Evolutionary conservation across 53 echinoderm and acorn worm genomes (phyloP), one percentile per base, ranked within the genome.

Genomic region (Hippasteria phrygiana): DNA sequence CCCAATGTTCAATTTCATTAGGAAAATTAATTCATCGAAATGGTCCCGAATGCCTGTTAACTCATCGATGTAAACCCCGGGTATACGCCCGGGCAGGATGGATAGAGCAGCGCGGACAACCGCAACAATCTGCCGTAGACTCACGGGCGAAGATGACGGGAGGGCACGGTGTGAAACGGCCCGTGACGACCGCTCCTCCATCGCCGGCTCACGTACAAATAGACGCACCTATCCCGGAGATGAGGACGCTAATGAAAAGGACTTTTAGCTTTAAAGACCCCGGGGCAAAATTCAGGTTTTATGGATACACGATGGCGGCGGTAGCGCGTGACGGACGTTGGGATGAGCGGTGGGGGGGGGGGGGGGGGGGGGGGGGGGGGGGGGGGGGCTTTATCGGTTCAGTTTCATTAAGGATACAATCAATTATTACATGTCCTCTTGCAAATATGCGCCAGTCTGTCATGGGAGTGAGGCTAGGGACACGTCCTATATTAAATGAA

Each of bases 261-360:
- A 26, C 38, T 41, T 55, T 66, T 35, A 11, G 46, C 6, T 22
- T 22, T 4, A 3, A 1, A 0, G 13, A 36, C 33, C 67, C 67
- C 32, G 67, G 34, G 67, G 55, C 59, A 36, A 34, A 3, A 16
- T 0, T 18, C 27, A 27, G 18, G 56, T n/a, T 53, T 54, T 72
- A 39, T 78, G 56, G 38, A 38, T 1, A 78, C 55, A 78, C 20
- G 20, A 62, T 59, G 62, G 55, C 78, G 14, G 59, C 56, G 29
- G 78, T 26, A 41, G 78, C 59, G 78, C 78, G 56, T 78, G 78
- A 78, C 78, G 62, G 56, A 59, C 76, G 76, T 76, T 16, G 50
- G 29, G 50, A 50, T 18, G 78, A 78, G 12, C n/a, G 16, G 38
- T n/a, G n/a, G 29, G 78, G n/a, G 27, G 78, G 56, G 78, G 56